phyloP scores from a whole-genome alignment of 2,888 invertebrate species.

The Suillia variegata region DNA sequence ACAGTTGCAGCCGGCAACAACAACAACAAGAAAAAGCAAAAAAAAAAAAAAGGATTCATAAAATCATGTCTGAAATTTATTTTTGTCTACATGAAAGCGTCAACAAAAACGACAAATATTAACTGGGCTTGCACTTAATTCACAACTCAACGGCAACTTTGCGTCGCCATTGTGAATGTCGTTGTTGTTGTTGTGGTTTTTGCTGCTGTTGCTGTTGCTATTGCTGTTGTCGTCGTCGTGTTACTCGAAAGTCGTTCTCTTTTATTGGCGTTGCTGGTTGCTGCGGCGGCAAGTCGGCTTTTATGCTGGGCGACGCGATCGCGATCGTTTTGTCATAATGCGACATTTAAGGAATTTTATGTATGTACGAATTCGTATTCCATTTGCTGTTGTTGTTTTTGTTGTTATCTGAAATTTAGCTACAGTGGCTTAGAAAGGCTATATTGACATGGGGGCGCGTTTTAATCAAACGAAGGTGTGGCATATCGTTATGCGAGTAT shows the following conservation, averaged over 20 bases:
- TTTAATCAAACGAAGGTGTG: too few species aligned
- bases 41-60: neutral
- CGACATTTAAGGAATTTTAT: conserved; percentile 54
- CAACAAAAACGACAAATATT: conserved; percentile 4
- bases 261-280: too few species aligned
- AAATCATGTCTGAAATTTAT: conserved; percentile 9
- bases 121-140: conserved; percentile 11
- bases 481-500: too few species aligned
- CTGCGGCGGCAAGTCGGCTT: conserved; percentile 16
- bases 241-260: too few species aligned
- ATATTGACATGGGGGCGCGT: too few species aligned
- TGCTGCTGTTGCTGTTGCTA: too few species aligned
- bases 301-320: neutral
- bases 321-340: conserved; percentile 56
- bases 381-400: too few species aligned
- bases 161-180: neutral
- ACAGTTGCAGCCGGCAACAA: neutral
- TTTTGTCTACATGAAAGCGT: conserved; percentile 1
- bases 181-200: too few species aligned
- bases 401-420: too few species aligned
- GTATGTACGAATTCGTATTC: conserved; percentile 50
- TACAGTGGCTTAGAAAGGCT: too few species aligned
- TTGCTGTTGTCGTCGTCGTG: too few species aligned
- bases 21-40: neutral
- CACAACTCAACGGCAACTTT: conserved; percentile 9